Evolutionary conservation across 1,140 invertebrate species (phyloP), one percentile per base, ranked within the genome.

Genomic region (Orius insidiosus): DNA sequence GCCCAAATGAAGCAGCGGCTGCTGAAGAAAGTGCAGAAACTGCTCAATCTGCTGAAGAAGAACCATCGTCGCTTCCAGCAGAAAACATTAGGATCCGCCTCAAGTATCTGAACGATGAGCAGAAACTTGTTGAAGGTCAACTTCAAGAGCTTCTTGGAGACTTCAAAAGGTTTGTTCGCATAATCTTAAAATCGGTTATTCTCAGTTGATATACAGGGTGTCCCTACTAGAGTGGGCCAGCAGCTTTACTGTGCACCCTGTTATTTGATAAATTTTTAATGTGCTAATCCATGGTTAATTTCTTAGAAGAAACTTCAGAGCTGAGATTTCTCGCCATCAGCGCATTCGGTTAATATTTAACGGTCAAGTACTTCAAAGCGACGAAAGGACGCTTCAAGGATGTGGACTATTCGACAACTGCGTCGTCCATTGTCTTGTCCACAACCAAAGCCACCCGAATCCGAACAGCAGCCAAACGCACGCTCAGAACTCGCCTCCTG

Each of bases 121-220:
- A 84, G 51, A 80, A 79, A 62, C 59, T 81, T 45, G 85, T 90
- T 0, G 75, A 78, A 55, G 83, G 79, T 3, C 74, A 69, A 49
- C 68, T 79, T 18, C 69, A 77, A 50, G 83, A 87, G 59, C 68
- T 72, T 46, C 63, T 93, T 49, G 82, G 78, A 44, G 78, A 85
- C 62, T 93, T 93, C 64, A 88, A 87, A 75, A 79, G 77, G 85
- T 88, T 30, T 37, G 24, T n/a, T n/a, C n/a, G n/a, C n/a, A n/a
- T n/a, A n/a, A n/a, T n/a, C n/a, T n/a, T n/a, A n/a, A n/a, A n/a
- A n/a, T n/a, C n/a, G n/a, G n/a, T n/a, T n/a, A n/a, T n/a, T n/a
- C n/a, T n/a, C n/a, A n/a, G n/a, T n/a, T n/a, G n/a, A n/a, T n/a
- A n/a, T n/a, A n/a, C n/a, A n/a, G n/a, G n/a, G n/a, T n/a, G n/a